Evolutionary conservation across 2,888 invertebrate species (phyloP).

Genomic region (Zele albiditarsus): DNA sequence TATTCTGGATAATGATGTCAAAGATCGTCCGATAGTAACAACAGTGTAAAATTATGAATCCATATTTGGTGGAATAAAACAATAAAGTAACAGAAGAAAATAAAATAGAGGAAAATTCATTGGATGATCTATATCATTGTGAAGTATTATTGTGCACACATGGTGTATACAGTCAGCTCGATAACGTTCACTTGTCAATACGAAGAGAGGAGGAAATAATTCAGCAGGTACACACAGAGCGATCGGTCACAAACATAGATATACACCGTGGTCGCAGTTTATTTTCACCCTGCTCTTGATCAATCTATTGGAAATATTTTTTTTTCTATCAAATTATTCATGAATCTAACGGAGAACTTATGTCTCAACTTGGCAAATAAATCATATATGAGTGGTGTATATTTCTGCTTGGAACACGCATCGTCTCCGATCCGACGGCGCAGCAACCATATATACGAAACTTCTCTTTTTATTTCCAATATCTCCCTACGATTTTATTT

Average conservation of each 20-base stretch:
- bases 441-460: not conserved
- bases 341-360: not conserved
- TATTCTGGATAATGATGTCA: not conserved
- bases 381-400: not conserved
- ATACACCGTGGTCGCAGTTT: not conserved
- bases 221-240: not conserved
- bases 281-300: not conserved
- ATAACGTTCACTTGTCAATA: not conserved
- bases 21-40: not conserved
- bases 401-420: too few species aligned
- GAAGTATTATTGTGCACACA: not conserved
- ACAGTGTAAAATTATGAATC: too few species aligned
- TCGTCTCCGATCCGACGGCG: not conserved
- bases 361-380: not conserved
- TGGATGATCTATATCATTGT: not conserved
- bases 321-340: not conserved
- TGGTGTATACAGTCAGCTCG: not conserved
- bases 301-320: constrained; percentile 4
- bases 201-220: not conserved
- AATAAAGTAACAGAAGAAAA: not conserved
- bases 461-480: too few species aligned
- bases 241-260: not conserved
- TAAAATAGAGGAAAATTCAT: not conserved
- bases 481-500: too few species aligned
- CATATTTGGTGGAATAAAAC: not conserved